Evolutionary conservation across 2,113 vertebrate genomes (phyloP).

Genomic region (Nycticorax nycticorax): DNA sequence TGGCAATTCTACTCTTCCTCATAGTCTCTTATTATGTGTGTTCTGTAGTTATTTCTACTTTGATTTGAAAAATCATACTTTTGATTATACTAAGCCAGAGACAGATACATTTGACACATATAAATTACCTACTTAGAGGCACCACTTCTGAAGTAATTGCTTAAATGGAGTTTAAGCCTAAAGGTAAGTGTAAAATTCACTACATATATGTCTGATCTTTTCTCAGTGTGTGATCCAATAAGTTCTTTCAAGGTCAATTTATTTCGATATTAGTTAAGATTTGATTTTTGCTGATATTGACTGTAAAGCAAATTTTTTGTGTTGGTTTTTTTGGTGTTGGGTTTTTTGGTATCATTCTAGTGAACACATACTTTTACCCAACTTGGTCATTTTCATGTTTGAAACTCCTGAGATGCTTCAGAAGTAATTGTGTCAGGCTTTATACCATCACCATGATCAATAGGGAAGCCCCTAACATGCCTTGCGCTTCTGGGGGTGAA

Average conservation of each 20-base stretch:
- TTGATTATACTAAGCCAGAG: neutral
- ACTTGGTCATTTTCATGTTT: neutral
- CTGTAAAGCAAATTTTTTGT: neutral
- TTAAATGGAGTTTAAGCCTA: slow-evolving; percentile 16
- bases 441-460: neutral
- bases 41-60: neutral
- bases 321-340: neutral
- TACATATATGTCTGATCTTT: slow-evolving; percentile 1
- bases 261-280: neutral
- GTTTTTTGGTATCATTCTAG: neutral
- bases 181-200: slow-evolving; percentile 7
- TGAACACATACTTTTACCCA: neutral
- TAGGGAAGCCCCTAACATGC: neutral
- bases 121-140: slow-evolving; percentile 35
- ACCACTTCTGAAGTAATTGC: neutral
- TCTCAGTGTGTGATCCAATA: neutral
- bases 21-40: neutral
- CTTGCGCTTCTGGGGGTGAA: neutral
- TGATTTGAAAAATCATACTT: neutral
- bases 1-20: neutral
- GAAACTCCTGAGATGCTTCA: neutral
- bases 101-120: slow-evolving; percentile 11
- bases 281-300: neutral
- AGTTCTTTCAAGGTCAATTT: slow-evolving; percentile 19
- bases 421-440: neutral